Base-by-base conservation (phyloP, 1,140 invertebrate species). In the Drosophila melanica region DNA sequence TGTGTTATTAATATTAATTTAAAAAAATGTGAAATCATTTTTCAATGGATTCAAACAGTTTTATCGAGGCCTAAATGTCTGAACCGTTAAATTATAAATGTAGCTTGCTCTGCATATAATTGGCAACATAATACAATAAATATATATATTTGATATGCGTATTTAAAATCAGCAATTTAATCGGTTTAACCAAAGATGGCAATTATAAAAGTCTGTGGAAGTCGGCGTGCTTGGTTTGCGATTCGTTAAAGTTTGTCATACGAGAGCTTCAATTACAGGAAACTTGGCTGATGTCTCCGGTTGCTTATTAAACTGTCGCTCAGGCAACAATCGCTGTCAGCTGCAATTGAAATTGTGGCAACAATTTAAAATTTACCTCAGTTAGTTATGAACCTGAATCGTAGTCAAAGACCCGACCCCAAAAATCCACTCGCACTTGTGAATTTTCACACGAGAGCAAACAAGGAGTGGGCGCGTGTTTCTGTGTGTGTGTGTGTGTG, bases 401-500 rank as follows among this genome's bases (percentile, higher is more conserved):
- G 18, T 0, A 66, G 50, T 27, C 27, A 1, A 0, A 27, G 27
- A 27, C 39, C 7, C 9, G 42, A 63, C 11, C 47, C 58, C 48
- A 45, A 66, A 66, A 54, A 67, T 67, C 55, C 48, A 60, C 39
- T 35, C 42, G 48, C 75, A 75, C 50, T 78, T 78, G 75, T 65
- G 55, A 78, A 68, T 78, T 75, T 78, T 78, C 75, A 71, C 75
- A 78, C 75, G 75, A 72, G 71, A 64, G 5, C 65, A 60, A 47
- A 54, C 20, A 55, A 55, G 20, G 41, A 23, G 23, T 27, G 44
- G 16, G 37, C 5, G 33, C 47, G 33, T 18, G 7, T 11, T 50
- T 27, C 30, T 51, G 48, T 18, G 57, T 7, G 41, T 14, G 14
- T 27, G n/a, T 27, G 14, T 11, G 42, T 11, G 57, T 18, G 41